phyloP scores from a whole-genome alignment of 2,888 invertebrate genomes.

The Pilophorus perplexus region DNA sequence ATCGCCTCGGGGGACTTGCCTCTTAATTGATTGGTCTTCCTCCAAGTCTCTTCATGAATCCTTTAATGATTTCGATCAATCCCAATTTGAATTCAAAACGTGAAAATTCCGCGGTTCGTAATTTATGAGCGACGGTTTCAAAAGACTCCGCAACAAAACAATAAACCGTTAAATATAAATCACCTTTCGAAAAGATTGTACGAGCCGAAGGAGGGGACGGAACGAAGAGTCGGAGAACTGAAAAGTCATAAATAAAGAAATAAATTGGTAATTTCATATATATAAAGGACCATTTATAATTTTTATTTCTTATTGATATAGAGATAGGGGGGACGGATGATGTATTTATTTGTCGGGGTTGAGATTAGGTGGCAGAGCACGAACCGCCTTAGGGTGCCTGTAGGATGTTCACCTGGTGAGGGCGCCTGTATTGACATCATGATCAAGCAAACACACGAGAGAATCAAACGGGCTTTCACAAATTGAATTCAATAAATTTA shows the following conservation, averaged over 20 bases:
- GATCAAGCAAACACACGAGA: too few relatives aligned
- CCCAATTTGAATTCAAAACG: constrained; percentile 19
- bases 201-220: not conserved
- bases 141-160: constrained; percentile 12
- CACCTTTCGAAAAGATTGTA: not conserved
- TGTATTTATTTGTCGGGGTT: constrained; percentile 28
- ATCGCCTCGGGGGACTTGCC: too few relatives aligned
- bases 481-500: too few relatives aligned
- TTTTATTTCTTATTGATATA: constrained; percentile 37
- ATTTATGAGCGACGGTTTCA: constrained; percentile 11
- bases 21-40: too few relatives aligned
- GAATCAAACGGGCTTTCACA: too few relatives aligned
- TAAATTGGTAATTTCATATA: constrained; percentile 39
- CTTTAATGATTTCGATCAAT: constrained; percentile 21
- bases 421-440: constrained; percentile 35
- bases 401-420: constrained; percentile 31
- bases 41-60: constrained; percentile 16
- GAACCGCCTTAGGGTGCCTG: constrained; percentile 28
- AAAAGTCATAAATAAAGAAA: constrained; percentile 30
- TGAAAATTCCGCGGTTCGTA: not conserved
- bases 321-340: constrained; percentile 31
- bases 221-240: constrained; percentile 2
- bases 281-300: constrained; percentile 37
- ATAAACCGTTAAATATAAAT: constrained; percentile 30
- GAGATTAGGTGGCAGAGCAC: constrained; percentile 34